phyloP scores from a whole-genome alignment of 2,888 invertebrate species.

The Tethea ocularis region DNA sequence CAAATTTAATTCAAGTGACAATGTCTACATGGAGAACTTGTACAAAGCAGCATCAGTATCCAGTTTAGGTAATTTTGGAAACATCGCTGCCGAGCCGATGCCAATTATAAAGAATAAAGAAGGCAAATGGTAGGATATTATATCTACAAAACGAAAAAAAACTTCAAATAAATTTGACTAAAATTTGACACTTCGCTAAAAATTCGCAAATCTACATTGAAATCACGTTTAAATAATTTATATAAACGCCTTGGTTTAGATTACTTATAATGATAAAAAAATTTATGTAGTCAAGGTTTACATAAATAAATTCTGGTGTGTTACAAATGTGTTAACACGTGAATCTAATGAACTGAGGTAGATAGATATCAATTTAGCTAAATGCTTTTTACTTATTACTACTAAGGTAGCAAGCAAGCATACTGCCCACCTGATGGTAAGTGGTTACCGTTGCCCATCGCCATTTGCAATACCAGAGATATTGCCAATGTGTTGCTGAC shows the following conservation, averaged over 20 bases:
- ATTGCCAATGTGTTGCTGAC: no score
- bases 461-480: no score
- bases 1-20: constrained; percentile 74
- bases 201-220: constrained; percentile 21
- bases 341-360: background rate
- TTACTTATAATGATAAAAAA: constrained; percentile 16
- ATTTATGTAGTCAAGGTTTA: no score
- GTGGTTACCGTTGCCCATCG: no score
- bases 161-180: constrained; percentile 12
- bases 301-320: no score
- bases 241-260: constrained; percentile 16
- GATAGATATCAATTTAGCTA: background rate
- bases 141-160: constrained; percentile 12
- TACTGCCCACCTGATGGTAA: no score
- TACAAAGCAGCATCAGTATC: constrained; percentile 76
- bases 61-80: constrained; percentile 75
- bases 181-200: background rate
- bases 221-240: constrained; percentile 22
- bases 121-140: constrained; percentile 72
- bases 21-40: constrained; percentile 73
- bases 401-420: no score
- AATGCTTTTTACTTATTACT: no score
- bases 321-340: no score
- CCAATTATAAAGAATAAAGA: constrained; percentile 78
- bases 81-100: constrained; percentile 71